Conservation (phyloP, 2,888 invertebrate genomes). For the Rhimphoctona megacephalus region DNA sequence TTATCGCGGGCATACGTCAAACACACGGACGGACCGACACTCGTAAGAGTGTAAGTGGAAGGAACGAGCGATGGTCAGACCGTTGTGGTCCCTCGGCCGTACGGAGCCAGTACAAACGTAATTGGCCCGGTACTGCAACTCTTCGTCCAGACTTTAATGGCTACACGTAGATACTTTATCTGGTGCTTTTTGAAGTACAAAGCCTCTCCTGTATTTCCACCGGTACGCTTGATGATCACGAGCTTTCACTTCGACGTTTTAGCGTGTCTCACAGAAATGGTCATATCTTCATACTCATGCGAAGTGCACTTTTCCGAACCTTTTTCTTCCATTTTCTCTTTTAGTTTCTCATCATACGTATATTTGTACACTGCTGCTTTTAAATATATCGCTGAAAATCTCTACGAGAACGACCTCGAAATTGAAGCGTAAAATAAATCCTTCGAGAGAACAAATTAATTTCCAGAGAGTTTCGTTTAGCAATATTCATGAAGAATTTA, state of each 20-base stretch:
- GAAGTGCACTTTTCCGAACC: not conserved
- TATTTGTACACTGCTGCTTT: not conserved
- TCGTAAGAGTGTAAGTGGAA: constrained; percentile 36
- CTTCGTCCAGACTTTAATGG: constrained; percentile 31
- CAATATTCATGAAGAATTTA: not conserved
- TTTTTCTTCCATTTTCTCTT: constrained; percentile 7
- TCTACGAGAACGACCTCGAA: not conserved
- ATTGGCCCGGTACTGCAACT: constrained; percentile 40
- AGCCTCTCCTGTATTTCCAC: constrained; percentile 33
- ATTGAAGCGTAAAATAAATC: not conserved
- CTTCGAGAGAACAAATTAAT: not conserved
- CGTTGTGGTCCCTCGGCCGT: constrained; percentile 28
- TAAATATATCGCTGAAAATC: not conserved
- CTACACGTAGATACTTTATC: not conserved
- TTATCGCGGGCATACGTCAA: constrained; percentile 29
- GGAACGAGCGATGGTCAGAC: constrained; percentile 53
- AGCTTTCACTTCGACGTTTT: constrained; percentile 38
- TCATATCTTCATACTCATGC: constrained; percentile 3
- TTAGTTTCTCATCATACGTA: not conserved
- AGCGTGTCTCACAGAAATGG: not conserved
- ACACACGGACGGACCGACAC: not conserved
- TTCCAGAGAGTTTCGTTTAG: not conserved
- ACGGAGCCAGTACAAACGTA: constrained; percentile 50
- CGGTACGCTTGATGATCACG: constrained; percentile 32
- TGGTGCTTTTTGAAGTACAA: constrained; percentile 40